Evolutionary conservation across 1,140 invertebrate genomes (phyloP), one percentile per base, ranked within the genome.

Genomic region (Drosophila repletoides): DNA sequence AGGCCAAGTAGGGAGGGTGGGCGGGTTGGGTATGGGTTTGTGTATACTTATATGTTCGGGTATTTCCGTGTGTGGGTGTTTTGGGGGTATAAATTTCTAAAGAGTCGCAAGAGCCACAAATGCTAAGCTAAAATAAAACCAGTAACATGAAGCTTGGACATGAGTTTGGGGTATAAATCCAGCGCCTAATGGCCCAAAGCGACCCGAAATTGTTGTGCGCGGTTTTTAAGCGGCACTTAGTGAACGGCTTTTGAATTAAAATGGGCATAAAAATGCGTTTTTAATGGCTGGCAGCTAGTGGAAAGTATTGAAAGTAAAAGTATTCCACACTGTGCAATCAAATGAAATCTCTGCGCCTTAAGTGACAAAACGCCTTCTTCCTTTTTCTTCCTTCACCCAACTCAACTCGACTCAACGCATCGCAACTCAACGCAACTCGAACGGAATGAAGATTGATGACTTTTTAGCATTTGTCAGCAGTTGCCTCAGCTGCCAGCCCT

Each of bases 381-480:
- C 46, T 3, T 12, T 31, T 14, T 38, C 10, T n/a, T 17, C 28
- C 6, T 28, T n/a, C 17, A 6, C 2, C 17, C 10, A 5, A 6
- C 17, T 22, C 46, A 22, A 45, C 40, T 71, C 22, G 10, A 14
- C 6, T 10, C 15, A 26, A 5, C 52, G 5, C 4, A 10, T 24
- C 56, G 12, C 36, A 48, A 12, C 45, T 26, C 56, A 77, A 69
- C 55, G 60, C 64, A 58, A 69, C 52, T 28, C 59, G 53, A 34
- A 51, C 22, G 40, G 51, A 83, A 72, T 75, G 80, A 79, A 86
- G 79, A 84, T 84, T 84, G 79, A 84, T 84, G 79, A 76, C 40
- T 63, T 52, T 56, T 68, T 40, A 21, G 66, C 45, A 79, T 74
- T 84, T 79, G 58, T 65, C 70, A 75, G 74, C 58, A 33, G 67